Base-by-base conservation (phyloP, 1,140 invertebrate genomes). In the Heterodera schachtii region DNA sequence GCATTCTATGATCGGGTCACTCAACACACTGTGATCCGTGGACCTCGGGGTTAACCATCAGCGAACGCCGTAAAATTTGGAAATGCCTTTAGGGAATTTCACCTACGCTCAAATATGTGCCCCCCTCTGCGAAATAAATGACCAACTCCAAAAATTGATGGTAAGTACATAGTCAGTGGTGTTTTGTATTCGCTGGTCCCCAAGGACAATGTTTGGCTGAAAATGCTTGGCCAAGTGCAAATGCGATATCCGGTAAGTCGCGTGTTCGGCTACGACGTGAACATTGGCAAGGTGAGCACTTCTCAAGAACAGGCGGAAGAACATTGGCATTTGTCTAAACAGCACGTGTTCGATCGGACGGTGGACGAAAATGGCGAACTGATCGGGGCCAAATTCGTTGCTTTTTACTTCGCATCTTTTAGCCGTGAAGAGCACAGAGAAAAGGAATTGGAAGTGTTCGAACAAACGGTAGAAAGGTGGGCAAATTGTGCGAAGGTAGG, bases 91-190 rank as follows among this genome's bases (percentile, higher is more conserved):
- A 75, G 64, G 74, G 13, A 78, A 78, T 47, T 57, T 78, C 46
- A 78, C 76, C 9, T 78, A 78, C 41, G 41, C 76, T 44, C 60
- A 78, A 46, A 84, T 85, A 41, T 85, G 84, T 66, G 31, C 85
- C 44, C 84, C 84, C 43, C 75, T 85, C 47, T 85, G 84, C 74
- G 85, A 85, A 31, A 82, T 85, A 21, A 85, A 85, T 57, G 84
- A 87, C 21, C 84, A 85, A 76, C 31, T 85, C 19, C 75, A 83
- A 21, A 84, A 85, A 69, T 52, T 85, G 21, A 85, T 85, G 84
- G 84, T 86, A 71, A 84, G 41, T 31, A 31, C 31, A 31, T 31
- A 31, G 31, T 31, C 31, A 31, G 31, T 31, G 31, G 31, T 78
- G n/a, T 4, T 70, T 43, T 31, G 11, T n/a, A 69, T 43, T 82